Percentiles rank a stretch among this genome's conserved stretches.
phyloP scores from a whole-genome alignment of 1,140 invertebrate genomes.

The Eurytemora carolleeae region DNA sequence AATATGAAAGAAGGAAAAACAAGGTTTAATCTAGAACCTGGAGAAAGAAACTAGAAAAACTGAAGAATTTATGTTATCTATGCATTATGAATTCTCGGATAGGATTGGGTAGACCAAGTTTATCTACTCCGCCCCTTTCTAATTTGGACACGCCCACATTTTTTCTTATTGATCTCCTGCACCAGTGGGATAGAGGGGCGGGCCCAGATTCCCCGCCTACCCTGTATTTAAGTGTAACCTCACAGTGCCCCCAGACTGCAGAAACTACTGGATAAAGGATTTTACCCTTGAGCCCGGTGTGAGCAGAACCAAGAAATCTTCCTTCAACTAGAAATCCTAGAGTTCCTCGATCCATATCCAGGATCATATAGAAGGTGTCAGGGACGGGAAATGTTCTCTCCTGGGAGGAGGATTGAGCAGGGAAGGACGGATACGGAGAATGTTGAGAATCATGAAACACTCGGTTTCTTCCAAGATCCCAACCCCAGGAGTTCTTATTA shows the following conservation, averaged over 20 bases:
- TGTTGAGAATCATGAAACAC: slow-evolving; percentile 80
- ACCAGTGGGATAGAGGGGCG: not conserved
- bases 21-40: no score
- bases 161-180: not conserved
- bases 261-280: slow-evolving; percentile 95
- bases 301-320: slow-evolving; percentile 38
- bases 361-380: slow-evolving; percentile 38
- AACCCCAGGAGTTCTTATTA: slow-evolving; percentile 92
- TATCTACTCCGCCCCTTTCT: not conserved
- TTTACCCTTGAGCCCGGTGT: slow-evolving; percentile 72
- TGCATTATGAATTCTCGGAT: not conserved
- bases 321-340: slow-evolving; percentile 93
- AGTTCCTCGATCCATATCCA: slow-evolving; percentile 99
- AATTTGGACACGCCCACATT: not conserved
- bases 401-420: slow-evolving; percentile 61
- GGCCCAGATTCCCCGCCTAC: not conserved
- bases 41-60: no score
- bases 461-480: slow-evolving; percentile 92
- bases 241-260: slow-evolving; percentile 98
- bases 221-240: slow-evolving; percentile 93
- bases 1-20: no score
- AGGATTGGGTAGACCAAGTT: not conserved
- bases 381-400: not conserved
- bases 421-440: slow-evolving; percentile 70
- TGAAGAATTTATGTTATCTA: no score